Conservation (phyloP, 2,888 invertebrate genomes). For the Eilema griseolum region DNA sequence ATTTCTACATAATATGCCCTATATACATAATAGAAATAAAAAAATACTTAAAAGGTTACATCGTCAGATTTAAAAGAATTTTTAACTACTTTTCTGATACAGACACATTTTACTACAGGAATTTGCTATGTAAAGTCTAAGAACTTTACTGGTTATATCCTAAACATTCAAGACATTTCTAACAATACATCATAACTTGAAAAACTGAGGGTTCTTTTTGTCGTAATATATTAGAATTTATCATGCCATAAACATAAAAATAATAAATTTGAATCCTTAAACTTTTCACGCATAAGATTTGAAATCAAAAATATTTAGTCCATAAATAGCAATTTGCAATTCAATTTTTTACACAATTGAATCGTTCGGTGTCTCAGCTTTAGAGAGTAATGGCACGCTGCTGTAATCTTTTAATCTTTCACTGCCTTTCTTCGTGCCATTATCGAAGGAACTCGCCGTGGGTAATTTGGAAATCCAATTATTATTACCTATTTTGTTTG, state of each 20-base stretch:
- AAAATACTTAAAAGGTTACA: neutral
- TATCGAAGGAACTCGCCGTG: conserved; percentile 81
- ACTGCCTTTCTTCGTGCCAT: conserved; percentile 71
- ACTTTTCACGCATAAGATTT: conserved; percentile 13
- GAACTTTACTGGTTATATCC: neutral
- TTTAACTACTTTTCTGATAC: neutral
- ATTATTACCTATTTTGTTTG: conserved; percentile 81
- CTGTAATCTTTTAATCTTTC: conserved; percentile 81
- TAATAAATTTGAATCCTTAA: conserved; percentile 18
- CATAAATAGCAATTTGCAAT: conserved; percentile 22
- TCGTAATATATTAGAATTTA: neutral
- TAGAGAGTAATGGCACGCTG: conserved; percentile 80
- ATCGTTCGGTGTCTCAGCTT: conserved; percentile 79
- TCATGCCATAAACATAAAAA: neutral
- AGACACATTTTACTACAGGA: neutral
- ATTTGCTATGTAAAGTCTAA: neutral
- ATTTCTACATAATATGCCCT: no score
- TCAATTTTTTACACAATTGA: conserved; percentile 70
- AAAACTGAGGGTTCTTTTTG: neutral
- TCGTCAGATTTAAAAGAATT: neutral
- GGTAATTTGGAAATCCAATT: conserved; percentile 83
- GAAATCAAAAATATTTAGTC: conserved; percentile 20
- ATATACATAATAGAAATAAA: no score
- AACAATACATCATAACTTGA: neutral
- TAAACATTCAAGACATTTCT: conserved; percentile 2